These are phyloP conservation scores for Pseudochaenichthys georgianus DNA, from an alignment of 2,797 vertebrate species.

Conservation along the genomic window DNA sequence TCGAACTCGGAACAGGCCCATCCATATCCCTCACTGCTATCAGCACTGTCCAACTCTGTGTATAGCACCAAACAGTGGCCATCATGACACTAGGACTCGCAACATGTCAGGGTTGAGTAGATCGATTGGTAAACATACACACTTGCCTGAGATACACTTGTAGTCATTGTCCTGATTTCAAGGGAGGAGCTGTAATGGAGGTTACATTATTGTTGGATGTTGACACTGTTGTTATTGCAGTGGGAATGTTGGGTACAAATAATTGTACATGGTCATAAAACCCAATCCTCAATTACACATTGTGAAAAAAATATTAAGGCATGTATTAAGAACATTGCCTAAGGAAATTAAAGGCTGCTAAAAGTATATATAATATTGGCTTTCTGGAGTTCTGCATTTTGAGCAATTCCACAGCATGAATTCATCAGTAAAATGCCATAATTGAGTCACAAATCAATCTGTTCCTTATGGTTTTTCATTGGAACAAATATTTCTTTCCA, in stretches of 20 bases:
- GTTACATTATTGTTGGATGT: slow-evolving; percentile 24
- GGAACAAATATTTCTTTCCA: slow-evolving; percentile 7
- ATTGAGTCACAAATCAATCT: background rate
- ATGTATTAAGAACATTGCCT: background rate
- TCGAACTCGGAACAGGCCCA: slow-evolving; percentile 61
- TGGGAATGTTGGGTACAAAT: background rate
- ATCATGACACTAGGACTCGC: slow-evolving; percentile 64
- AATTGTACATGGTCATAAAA: background rate
- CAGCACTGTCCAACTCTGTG: slow-evolving; percentile 69
- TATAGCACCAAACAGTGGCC: slow-evolving; percentile 67
- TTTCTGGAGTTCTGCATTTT: background rate
- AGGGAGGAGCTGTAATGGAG: slow-evolving; percentile 35
- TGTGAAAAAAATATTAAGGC: background rate
- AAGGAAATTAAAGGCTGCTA: background rate
- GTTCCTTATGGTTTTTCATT: background rate
- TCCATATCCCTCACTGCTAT: slow-evolving; percentile 75
- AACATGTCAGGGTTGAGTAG: slow-evolving; percentile 51
- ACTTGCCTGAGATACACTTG: slow-evolving; percentile 66
- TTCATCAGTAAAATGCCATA: background rate
- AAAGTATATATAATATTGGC: background rate
- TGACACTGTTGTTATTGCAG: background rate
- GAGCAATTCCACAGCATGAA: background rate
- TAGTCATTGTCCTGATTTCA: slow-evolving; percentile 69
- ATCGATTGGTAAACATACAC: slow-evolving; percentile 70
- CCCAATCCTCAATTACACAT: background rate